Base-by-base conservation (phyloP, 2,888 invertebrate genomes). In the Platycheirus albimanus region DNA sequence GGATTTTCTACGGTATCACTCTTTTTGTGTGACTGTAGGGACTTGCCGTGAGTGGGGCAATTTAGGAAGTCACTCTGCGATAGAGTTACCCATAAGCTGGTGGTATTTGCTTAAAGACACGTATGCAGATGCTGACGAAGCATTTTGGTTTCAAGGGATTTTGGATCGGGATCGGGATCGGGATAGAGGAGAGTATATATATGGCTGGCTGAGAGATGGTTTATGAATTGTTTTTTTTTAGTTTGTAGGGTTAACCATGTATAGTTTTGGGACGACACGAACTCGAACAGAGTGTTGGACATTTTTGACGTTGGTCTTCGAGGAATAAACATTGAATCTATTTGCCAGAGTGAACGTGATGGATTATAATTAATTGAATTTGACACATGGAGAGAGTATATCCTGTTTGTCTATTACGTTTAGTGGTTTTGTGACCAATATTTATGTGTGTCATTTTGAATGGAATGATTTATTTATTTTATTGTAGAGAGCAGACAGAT, bases 281-380 rank as follows among this genome's bases (percentile, higher is more conserved):
- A 20, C 4, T 20, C 38, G 41, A 30, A 11, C 28, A 45, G 36
- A 49, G 49, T 33, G 56, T 17, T 30, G 51, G 64, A 45, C 74
- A 47, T 19, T 66, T 75, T 67, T 63, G 51, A 28, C 69, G 33
- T 49, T 51, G 52, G 19, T 43, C 51, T 45, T 51, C 15, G 0
- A 38, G 41, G 36, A 33, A 38, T 70, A 63, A 45, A 69, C 56
- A 67, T 54, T 54, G 75, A 70, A 51, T 67, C 24, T 36, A 56
- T 66, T 51, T 11, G 52, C 45, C 13, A 19, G 61, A 49, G 47
- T 28, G 81, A 45, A 81, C 76, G 81, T 81, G 81, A 81, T 81
- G 81, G 77, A 81, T 81, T 81, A 81, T 77, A 77, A 77, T 67
- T 81, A 81, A 81, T 81, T 81, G 81, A 81, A 77, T 81, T 81